These are phyloP conservation scores for Lissocephala sabroskyi DNA, from an alignment of 2,888 invertebrate genomes.

Conservation along the genomic window DNA sequence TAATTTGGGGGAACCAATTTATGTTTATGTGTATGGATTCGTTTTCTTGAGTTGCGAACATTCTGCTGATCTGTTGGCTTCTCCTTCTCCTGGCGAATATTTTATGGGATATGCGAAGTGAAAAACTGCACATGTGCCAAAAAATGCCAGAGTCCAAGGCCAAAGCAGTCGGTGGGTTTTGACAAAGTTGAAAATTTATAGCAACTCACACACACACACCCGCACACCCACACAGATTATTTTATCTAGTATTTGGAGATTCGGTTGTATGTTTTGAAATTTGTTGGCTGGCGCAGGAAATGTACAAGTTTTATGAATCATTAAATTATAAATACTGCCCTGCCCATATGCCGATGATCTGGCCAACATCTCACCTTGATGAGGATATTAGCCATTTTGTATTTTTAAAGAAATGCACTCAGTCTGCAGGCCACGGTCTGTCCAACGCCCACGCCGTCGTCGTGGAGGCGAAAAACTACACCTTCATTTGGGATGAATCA, in stretches of 20 bases:
- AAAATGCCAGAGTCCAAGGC: conserved; percentile 42
- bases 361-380: conserved; percentile 12
- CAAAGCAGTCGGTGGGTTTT: conserved; percentile 17
- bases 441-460: no score
- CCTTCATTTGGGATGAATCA: conserved; percentile 42
- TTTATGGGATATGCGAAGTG: conserved; percentile 14
- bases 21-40: neutral
- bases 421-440: no score
- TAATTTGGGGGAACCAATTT: no score
- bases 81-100: conserved; percentile 1
- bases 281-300: conserved; percentile 22
- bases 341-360: conserved; percentile 14
- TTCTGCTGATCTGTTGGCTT: neutral
- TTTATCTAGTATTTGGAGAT: neutral
- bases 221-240: no score
- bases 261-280: neutral
- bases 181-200: conserved; percentile 4
- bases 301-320: conserved; percentile 46
- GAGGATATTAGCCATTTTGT: conserved; percentile 2
- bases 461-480: conserved; percentile 7
- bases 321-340: conserved; percentile 21
- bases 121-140: conserved; percentile 50
- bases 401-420: conserved; percentile 9
- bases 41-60: conserved; percentile 1
- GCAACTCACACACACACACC: no score